Percentiles rank a stretch among this genome's conserved stretches.
Conservation (phyloP, 2,113 vertebrate species). For the Chaetodon trifascialis region DNA sequence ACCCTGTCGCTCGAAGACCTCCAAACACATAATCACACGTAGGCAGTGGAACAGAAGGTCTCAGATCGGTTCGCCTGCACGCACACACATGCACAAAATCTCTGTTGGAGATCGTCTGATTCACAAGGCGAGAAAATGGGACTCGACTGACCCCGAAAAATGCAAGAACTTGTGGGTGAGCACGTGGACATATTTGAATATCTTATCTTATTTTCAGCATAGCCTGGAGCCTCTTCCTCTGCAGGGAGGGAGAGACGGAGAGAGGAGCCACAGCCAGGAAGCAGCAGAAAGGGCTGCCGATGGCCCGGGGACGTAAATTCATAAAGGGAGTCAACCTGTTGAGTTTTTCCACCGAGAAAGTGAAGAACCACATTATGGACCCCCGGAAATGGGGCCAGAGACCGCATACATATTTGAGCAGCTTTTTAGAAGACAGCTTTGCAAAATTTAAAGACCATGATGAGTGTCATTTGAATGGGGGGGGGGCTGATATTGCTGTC, state of each 20-base stretch:
- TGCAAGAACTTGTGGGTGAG: slow-evolving; percentile 61
- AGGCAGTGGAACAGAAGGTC: neutral
- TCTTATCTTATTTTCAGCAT: slow-evolving; percentile 76
- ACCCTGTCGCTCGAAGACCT: slow-evolving; percentile 2
- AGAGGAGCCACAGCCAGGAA: slow-evolving; percentile 60
- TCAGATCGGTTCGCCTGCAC: neutral
- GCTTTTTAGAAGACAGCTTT: slow-evolving; percentile 64
- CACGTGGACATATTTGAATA: slow-evolving; percentile 74
- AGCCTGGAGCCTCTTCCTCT: slow-evolving; percentile 60
- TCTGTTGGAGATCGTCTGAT: slow-evolving; percentile 21
- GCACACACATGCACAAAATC: neutral
- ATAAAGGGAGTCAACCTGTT: slow-evolving; percentile 72
- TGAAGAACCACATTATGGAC: slow-evolving; percentile 57
- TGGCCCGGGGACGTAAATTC: slow-evolving; percentile 65
- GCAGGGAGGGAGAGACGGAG: slow-evolving; percentile 56
- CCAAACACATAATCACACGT: slow-evolving; percentile 14
- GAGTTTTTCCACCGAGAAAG: slow-evolving; percentile 65
- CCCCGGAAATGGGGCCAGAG: slow-evolving; percentile 62
- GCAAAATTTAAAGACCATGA: slow-evolving; percentile 63
- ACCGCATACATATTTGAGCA: slow-evolving; percentile 73
- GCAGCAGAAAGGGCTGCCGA: slow-evolving; percentile 53
- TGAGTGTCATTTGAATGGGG: slow-evolving; percentile 53
- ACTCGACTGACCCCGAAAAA: slow-evolving; percentile 62
- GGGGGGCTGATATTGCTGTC: neutral
- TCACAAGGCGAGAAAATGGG: slow-evolving; percentile 40